Percentiles rank a stretch among this genome's conserved stretches.
phyloP scores from a whole-genome alignment of 2,113 vertebrate species.

The Plecturocebus donacophilus region DNA sequence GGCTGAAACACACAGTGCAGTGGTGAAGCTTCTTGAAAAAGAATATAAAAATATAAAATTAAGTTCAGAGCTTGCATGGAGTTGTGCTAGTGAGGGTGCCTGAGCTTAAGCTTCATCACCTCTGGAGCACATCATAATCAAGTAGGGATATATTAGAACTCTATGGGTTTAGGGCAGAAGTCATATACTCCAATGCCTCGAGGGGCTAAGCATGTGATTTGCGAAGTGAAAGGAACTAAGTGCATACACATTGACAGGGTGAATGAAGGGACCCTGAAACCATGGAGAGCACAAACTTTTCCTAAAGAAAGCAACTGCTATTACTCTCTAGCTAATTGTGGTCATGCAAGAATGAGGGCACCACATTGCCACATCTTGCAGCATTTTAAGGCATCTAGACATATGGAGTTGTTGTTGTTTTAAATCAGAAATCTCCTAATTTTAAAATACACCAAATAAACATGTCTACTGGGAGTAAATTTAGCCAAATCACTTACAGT shows the following conservation, averaged over 20 bases:
- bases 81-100: background rate
- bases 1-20: background rate
- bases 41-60: background rate
- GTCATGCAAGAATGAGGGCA: background rate
- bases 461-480: background rate
- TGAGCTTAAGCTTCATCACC: background rate
- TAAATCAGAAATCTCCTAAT: background rate
- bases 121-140: background rate
- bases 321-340: background rate
- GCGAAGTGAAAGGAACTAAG: background rate
- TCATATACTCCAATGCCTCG: background rate
- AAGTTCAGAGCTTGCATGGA: background rate
- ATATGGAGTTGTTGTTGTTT: background rate
- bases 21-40: background rate
- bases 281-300: background rate
- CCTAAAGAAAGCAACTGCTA: background rate
- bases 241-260: background rate
- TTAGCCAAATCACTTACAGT: background rate
- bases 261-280: background rate
- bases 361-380: background rate
- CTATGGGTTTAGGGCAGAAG: background rate
- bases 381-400: background rate
- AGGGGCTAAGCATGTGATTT: background rate
- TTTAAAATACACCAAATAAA: slow-evolving; percentile 25
- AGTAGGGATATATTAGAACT: background rate